Evolutionary conservation across 2,888 invertebrate genomes (phyloP), one percentile per base, ranked within the genome.

Genomic region (Drosophila histrio): DNA sequence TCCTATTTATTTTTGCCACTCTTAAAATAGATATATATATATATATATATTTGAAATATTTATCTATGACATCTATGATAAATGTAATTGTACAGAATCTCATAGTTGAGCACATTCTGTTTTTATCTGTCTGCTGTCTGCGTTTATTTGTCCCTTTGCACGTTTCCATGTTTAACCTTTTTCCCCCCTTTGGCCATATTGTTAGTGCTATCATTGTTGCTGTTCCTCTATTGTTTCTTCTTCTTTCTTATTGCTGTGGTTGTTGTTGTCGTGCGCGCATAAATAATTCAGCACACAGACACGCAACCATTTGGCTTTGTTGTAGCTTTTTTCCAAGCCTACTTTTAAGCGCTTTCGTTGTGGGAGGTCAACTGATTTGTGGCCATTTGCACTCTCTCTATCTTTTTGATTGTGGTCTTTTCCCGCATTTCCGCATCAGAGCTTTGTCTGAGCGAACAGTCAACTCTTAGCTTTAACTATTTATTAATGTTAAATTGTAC

Each of bases 101-200:
- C 0, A 2, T 0, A 17, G 24, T 17, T 8, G 22, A 28, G 19
- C 32, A 26, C 2, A 19, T 11, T 44, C 1, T 2, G 15, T 6
- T 11, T 0, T 28, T 7, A 9, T 15, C 15, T 38, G 22, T 19
- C 9, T 17, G 32, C 43, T 57, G 59, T 47, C 69, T 64, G 22
- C 58, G 47, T 57, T 69, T 67, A 57, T 74, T 77, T 69, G 74
- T 62, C 68, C 67, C 75, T 39, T 68, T 63, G 68, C 75, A 72
- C 64, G 65, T 68, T 78, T 28, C 54, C 56, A 49, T 64, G 72
- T 43, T 87, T 87, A 82, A 87, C 87, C 81, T 87, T 80, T 46
- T 86, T 54, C 13, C 32, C 44, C 44, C 77, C 63, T 62, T 56
- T 53, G 76, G 79, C 76, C 78, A 82, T 80, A 74, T 83, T 83